phyloP scores from a whole-genome alignment of 37 sponge, comb jelly and placozoan species.

The Diacarnus erythraeanus region DNA sequence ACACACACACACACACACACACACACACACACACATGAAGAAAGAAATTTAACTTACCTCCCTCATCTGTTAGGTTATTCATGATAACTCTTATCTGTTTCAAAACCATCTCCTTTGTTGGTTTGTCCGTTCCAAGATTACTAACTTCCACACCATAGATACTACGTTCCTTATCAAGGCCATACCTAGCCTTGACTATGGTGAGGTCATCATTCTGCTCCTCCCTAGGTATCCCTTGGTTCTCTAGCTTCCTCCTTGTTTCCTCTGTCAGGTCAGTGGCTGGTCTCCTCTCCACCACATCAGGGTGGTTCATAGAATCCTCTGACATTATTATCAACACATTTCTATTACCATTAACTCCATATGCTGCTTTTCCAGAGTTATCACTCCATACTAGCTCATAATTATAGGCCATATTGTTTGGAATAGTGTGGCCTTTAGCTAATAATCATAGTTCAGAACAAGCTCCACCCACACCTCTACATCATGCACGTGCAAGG shows the following conservation, averaged over 20 bases:
- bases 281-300: not conserved
- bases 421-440: too few relatives aligned
- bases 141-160: not conserved
- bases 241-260: not conserved
- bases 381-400: not conserved
- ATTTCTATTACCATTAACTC: conserved; percentile 29
- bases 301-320: not conserved
- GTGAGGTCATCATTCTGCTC: conserved; percentile 6
- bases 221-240: conserved; percentile 4
- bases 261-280: conserved; percentile 13
- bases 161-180: not conserved
- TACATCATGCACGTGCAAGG: too few relatives aligned
- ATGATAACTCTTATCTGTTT: not conserved
- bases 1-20: too few relatives aligned
- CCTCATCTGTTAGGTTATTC: not conserved
- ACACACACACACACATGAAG: too few relatives aligned
- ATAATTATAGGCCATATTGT: not conserved
- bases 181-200: not conserved
- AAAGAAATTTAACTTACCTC: not conserved
- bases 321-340: not conserved
- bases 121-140: too few relatives aligned
- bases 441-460: too few relatives aligned
- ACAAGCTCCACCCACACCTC: too few relatives aligned
- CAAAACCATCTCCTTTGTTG: not conserved
- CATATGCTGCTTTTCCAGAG: not conserved